phyloP scores from a whole-genome alignment of 2,888 invertebrate species.

The Spilarctia lutea region DNA sequence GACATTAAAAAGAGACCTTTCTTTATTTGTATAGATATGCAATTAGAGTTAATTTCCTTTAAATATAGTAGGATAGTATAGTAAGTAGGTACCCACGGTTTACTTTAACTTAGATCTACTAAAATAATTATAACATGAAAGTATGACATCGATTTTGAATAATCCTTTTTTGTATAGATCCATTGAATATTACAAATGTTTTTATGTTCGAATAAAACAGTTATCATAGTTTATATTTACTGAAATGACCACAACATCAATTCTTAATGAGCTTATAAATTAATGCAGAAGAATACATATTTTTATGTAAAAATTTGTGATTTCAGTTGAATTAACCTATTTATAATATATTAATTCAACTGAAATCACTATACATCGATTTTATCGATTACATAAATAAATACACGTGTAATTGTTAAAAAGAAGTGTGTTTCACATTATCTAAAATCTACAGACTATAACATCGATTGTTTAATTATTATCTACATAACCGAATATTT shows the following conservation, averaged over 20 bases:
- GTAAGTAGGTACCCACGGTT: too few species aligned
- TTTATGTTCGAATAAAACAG: not conserved
- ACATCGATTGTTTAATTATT: not conserved
- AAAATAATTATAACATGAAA: too few species aligned
- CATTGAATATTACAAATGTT: not conserved
- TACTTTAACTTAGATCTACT: not conserved
- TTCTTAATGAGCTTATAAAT: too few species aligned
- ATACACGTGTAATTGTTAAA: not conserved
- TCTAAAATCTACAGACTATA: not conserved
- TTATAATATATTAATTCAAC: not conserved
- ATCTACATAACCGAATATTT: not conserved
- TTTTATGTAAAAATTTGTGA: slow-evolving; percentile 1
- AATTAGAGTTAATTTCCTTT: not conserved
- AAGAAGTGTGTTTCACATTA: not conserved
- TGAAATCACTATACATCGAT: not conserved
- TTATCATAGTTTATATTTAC: too few species aligned
- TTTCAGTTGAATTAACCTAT: too few species aligned
- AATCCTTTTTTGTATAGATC: too few species aligned
- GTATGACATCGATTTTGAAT: not conserved
- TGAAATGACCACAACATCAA: too few species aligned
- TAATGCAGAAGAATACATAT: not conserved
- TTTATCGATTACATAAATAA: not conserved
- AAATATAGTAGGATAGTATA: too few species aligned
- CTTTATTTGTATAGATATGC: not conserved
- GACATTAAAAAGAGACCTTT: not conserved